A percentile compares a stretch with the other conserved stretches of the same genome.
phyloP scores from a whole-genome alignment of 2,888 invertebrate genomes.

The Tetranychus truncatus region DNA sequence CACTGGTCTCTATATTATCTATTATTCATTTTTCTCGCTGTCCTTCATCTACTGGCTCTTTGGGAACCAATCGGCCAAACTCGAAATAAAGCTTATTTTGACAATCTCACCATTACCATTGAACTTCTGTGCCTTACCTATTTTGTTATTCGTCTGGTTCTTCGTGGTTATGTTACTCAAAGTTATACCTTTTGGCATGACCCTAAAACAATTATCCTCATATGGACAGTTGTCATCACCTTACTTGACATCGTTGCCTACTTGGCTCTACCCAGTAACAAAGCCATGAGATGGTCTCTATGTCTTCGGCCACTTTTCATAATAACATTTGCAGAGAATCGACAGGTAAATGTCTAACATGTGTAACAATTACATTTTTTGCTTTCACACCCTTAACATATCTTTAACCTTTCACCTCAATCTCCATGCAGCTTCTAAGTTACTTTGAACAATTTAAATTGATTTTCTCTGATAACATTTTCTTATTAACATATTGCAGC shows the following conservation, averaged over 20 bases:
- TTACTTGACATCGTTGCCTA: conserved; percentile 23
- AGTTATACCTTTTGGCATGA: conserved; percentile 32
- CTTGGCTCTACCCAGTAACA: conserved; percentile 19
- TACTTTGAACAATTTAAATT: too few species aligned
- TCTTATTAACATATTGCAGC: too few species aligned
- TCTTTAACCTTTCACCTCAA: too few species aligned
- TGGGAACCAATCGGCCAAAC: conserved; percentile 33
- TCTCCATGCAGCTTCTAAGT: too few species aligned
- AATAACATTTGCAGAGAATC: conserved; percentile 32
- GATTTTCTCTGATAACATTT: too few species aligned
- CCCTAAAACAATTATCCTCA: conserved; percentile 33
- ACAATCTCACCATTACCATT: conserved; percentile 31
- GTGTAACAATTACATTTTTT: too few species aligned
- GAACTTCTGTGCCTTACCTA: conserved; percentile 32
- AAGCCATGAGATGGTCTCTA: conserved; percentile 33
- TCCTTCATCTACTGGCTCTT: conserved; percentile 31
- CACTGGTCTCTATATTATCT: conserved; percentile 30
- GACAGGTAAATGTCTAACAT: conserved; percentile 28
- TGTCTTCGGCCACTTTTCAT: conserved; percentile 34
- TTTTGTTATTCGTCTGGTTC: conserved; percentile 32
- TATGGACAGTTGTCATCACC: conserved; percentile 32
- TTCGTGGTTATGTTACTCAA: conserved; percentile 31
- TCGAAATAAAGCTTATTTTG: conserved; percentile 32
- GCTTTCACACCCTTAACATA: too few species aligned
- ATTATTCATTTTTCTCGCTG: conserved; percentile 31